Base-by-base conservation (phyloP, 2,888 invertebrate genomes). In the Auanema freiburgensis region DNA sequence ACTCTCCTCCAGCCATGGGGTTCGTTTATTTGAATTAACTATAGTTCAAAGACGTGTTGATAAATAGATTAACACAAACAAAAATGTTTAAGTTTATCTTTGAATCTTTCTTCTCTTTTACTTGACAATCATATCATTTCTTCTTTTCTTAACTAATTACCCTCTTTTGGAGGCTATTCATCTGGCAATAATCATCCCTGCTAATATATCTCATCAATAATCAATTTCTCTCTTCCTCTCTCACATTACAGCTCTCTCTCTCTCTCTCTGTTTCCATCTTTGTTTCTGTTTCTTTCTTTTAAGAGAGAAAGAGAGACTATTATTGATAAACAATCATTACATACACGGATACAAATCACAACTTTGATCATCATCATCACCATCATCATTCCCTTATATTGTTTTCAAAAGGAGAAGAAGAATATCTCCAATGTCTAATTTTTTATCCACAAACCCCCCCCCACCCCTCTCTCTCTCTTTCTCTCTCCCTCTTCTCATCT, bases 1-100 rank as follows among this genome's bases (percentile, higher is more conserved):
- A 70, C 46, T 58, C 69, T 16, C 72, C 72, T 49, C 42, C 58
- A 40, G 40, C 40, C 52, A 58, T 57, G 23, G 44, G 46, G 63
- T 63, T 21, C 25, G 55, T 56, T 54, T 24, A 11, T 14, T 12
- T 57, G 11, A 5, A 46, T 18, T 46, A 46, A 46, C 46, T 46
- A 46, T 33, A 33, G 33, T 33, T 33, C n/a, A n/a, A n/a, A n/a
- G 33, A 33, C 33, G 3, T 33, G 33, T 33, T 33, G 33, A 33
- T 3, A 33, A 33, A 33, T 33, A 33, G 33, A 33, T 33, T 33
- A 33, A 33, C 33, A 33, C 33, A 33, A 33, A 33, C 33, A 33
- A 33, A 3, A 33, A 5, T 33, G 33, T 8, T 33, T 33, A 33
- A 33, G 33, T 33, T 33, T 33, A 33, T 33, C 33, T 33, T 33